Evolutionary conservation across 2,797 vertebrate species (phyloP).

Genomic region (Tragopan temminckii): DNA sequence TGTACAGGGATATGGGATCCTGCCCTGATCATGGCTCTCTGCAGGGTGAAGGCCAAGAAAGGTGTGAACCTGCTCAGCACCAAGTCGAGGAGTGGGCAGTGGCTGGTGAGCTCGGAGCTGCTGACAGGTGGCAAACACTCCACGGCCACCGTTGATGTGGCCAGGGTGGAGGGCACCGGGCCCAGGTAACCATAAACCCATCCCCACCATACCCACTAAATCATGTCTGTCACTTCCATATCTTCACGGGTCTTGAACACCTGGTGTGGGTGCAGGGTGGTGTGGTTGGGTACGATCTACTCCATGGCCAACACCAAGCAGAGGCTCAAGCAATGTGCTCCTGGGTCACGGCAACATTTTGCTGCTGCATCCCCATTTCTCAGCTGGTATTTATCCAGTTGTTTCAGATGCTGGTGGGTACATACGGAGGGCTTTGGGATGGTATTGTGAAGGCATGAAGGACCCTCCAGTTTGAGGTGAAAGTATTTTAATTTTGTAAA

Average conservation of each 20-base stretch:
- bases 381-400: neutral
- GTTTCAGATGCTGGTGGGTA: rapidly evolving
- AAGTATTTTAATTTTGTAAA: neutral
- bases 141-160: conserved; percentile 93
- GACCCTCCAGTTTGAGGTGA: neutral
- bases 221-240: no score
- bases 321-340: neutral
- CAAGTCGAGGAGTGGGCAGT: conserved; percentile 90
- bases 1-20: rapidly evolving
- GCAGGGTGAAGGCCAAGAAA: conserved; percentile 98
- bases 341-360: rapidly evolving
- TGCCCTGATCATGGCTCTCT: neutral
- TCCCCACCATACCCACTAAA: no score
- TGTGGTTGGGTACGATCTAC: neutral
- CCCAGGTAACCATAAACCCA: conserved; percentile 82
- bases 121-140: conserved; percentile 96
- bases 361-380: neutral
- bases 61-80: conserved; percentile 95
- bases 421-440: neutral
- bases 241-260: no score
- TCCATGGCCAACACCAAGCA: neutral
- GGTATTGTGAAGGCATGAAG: rapidly evolving
- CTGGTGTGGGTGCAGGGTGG: neutral
- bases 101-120: conserved; percentile 93
- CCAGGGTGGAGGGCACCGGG: conserved; percentile 83